Conservation (phyloP, 1,140 invertebrate species). For the Drosophila biarmipes region DNA sequence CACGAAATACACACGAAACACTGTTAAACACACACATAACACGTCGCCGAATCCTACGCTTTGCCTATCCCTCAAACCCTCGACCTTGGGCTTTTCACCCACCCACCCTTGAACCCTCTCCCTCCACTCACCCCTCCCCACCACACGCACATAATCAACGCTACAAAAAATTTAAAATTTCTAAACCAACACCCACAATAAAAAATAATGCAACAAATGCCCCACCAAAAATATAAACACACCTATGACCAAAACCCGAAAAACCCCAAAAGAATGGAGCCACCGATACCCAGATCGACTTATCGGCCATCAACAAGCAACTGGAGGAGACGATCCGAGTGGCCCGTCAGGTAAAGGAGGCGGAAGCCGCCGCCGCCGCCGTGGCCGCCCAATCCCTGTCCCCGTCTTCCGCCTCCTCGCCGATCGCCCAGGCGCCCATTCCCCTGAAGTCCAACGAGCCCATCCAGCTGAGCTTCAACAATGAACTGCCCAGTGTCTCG, state of each 20-base stretch:
- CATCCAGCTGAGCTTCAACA: slow-evolving; percentile 83
- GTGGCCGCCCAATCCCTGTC: slow-evolving; percentile 44
- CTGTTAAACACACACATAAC: slow-evolving; percentile 23
- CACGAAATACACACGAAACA: slow-evolving; percentile 20
- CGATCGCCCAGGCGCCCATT: slow-evolving; percentile 58
- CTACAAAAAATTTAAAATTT: slow-evolving; percentile 69
- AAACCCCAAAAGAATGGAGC: slow-evolving; percentile 69
- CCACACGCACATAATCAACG: slow-evolving; percentile 57
- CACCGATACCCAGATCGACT: slow-evolving; percentile 80
- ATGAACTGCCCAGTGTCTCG: slow-evolving; percentile 78
- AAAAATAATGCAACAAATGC: slow-evolving; percentile 55
- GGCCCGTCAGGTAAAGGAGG: slow-evolving; percentile 81
- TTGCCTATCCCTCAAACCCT: slow-evolving; percentile 18
- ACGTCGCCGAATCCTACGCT: slow-evolving; percentile 53
- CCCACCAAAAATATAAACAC: slow-evolving; percentile 33
- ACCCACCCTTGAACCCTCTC: slow-evolving; percentile 8
- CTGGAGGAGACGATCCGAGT: slow-evolving; percentile 84
- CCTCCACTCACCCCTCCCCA: not conserved
- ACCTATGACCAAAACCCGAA: slow-evolving; percentile 25
- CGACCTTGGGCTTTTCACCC: slow-evolving; percentile 19
- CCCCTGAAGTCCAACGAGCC: slow-evolving; percentile 76
- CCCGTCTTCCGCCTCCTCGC: slow-evolving; percentile 40
- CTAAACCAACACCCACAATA: slow-evolving; percentile 35
- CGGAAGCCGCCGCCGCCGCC: slow-evolving; percentile 71
- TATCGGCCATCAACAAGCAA: slow-evolving; percentile 83